Conservation (phyloP, 2,888 invertebrate species). For the Argyresthia goedartella region DNA sequence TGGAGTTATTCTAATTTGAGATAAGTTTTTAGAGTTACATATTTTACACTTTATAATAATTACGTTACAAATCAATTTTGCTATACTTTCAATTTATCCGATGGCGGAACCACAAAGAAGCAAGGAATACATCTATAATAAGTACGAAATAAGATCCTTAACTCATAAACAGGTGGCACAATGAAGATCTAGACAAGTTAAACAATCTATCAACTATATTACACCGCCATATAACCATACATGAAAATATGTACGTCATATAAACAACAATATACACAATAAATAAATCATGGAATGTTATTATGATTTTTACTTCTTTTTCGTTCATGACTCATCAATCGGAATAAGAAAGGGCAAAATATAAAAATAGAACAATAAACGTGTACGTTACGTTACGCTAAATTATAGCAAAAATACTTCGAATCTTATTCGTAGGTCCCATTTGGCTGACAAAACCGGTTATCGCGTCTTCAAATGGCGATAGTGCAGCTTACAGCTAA, state of each 20-base stretch:
- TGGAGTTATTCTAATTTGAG: conserved; percentile 21
- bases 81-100: conserved; percentile 56
- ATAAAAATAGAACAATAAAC: conserved; percentile 52
- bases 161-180: conserved; percentile 65
- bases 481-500: too few species aligned
- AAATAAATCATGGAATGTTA: conserved; percentile 70
- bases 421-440: conserved; percentile 20
- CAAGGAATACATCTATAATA: conserved; percentile 54
- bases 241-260: conserved; percentile 64
- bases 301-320: conserved; percentile 42
- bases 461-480: too few species aligned
- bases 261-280: conserved; percentile 64
- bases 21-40: conserved; percentile 41
- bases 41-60: conserved; percentile 45
- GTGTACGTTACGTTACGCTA: conserved; percentile 41
- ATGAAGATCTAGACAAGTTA: conserved; percentile 66
- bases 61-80: conserved; percentile 44
- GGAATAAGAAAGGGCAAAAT: conserved; percentile 37
- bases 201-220: conserved; percentile 45
- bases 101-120: conserved; percentile 58
- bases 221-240: conserved; percentile 46
- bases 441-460: not conserved
- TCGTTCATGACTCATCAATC: conserved; percentile 23
- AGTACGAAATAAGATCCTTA: conserved; percentile 61
- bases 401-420: conserved; percentile 72